Evolutionary conservation across 2,797 vertebrate genomes (phyloP), one percentile per base, ranked within the genome.

Genomic region (Tragopan temminckii): DNA sequence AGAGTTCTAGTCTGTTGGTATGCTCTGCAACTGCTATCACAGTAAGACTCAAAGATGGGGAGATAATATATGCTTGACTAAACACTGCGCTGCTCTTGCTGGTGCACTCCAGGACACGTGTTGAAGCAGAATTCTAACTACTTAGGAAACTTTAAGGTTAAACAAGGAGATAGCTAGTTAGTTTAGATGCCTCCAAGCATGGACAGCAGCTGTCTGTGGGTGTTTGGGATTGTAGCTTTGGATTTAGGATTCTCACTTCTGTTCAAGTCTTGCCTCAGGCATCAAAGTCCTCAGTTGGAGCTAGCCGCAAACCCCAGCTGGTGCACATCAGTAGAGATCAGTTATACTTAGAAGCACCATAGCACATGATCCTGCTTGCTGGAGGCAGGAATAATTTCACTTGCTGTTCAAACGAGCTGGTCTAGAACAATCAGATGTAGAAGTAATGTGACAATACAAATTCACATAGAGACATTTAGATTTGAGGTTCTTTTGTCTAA

Each of bases 231-330:
- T 50, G 20, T 42, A 76, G 40, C 33, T 91, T 89, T 82, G 29
- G 15, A 42, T 85, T 80, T 87, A 85, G 92, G n/a, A 86, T 52
- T 24, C 45, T 90, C 3, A 0, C 5, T 91, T 90, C 58, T 81
- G 42, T 45, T 79, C 35, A 63, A 55, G 83, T 4, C 50, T 74
- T 81, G 85, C 90, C 52, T 35, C 8, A 6, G 63, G 88, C 85
- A 55, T 24, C 0, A 0, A 67, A 77, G 19, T 18, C 66, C 55
- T 52, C 48, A 8, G 50, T 7, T 89, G 58, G 70, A 91, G n/a
- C 35, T 45, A 61, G 66, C 62, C 42, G 58, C 76, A 81, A 69
- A 63, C n/a, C 62, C 50, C 87, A 96, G 91, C 88, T 94, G 92
- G 85, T 66, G 5, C 63, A 29, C 69, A 67, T 67, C 77, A 79